Evolutionary conservation across 2,797 vertebrate species (phyloP).

Genomic region (Tragelaphus eurycerus): DNA sequence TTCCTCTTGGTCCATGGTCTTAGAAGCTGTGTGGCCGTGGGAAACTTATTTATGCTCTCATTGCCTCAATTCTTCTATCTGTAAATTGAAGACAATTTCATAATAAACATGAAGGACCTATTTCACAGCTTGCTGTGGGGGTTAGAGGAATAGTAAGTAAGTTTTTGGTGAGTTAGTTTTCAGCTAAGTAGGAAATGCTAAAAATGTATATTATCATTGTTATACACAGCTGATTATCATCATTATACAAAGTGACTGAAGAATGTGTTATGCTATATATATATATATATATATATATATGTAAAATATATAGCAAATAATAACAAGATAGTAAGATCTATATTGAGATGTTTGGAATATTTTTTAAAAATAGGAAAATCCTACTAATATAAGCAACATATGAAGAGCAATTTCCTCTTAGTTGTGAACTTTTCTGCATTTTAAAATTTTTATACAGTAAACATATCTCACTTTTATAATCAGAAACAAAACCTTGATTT

Average conservation of each 20-base stretch:
- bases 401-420: not conserved
- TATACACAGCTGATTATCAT: not conserved
- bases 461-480: constrained; percentile 33
- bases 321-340: not conserved
- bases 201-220: not conserved
- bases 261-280: not conserved
- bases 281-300: not conserved
- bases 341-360: not conserved
- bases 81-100: not conserved
- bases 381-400: not conserved
- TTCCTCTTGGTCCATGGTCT: not conserved
- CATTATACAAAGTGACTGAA: not conserved
- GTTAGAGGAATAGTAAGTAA: not conserved
- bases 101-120: not conserved
- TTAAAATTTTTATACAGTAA: not conserved
- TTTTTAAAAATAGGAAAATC: not conserved
- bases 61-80: not conserved
- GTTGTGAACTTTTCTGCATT: not conserved
- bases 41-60: not conserved
- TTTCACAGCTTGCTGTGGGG: not conserved
- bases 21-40: not conserved
- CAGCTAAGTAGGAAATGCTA: not conserved
- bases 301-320: not conserved
- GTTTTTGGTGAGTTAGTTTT: not conserved
- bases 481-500: constrained; percentile 47